Evolutionary conservation across 2,888 invertebrate genomes (phyloP), one percentile per base, ranked within the genome.

Genomic region (Trichogramma dendrolimi): DNA sequence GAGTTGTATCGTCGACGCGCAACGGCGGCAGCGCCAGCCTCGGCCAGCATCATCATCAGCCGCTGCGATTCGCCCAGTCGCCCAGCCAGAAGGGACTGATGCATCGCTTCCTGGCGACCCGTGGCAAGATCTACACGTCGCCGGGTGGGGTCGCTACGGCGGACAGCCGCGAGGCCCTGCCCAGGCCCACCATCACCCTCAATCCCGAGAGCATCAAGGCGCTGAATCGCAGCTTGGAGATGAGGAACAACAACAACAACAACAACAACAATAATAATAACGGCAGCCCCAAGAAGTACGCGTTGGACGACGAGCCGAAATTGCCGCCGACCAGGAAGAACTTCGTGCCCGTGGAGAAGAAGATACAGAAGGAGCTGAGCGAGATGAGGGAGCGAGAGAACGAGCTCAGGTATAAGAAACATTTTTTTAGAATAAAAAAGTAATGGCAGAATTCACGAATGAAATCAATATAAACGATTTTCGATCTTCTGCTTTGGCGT

Each of bases 331-430:
- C 87, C 43, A 83, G 91, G 60, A 90, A 90, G 68, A 91, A 91
- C 11, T 91, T 85, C 76, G 86, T 92, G 4, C 90, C 93, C 0
- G 92, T 94, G 4, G 93, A 94, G 76, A 89, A 92, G 72, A 92
- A 92, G 79, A 94, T 95, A 71, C 90, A 92, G 73, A 87, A 87
- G 67, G 95, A 95, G 78, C 80, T 95, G 56, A 84, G 87, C 73
- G 94, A 94, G 71, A 89, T 94, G 85, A 89, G 91, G 73, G 86
- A 86, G 67, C 83, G 92, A 60, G 92, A 92, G 73, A 87, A 88
- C 67, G 92, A 92, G 73, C 80, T 92, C 50, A 90, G 90, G 83
- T 85, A 71, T 68, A n/a, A n/a, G 73, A n/a, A 1, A 14, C 47
- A 7, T 55, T 55, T 27, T 51, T 11, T 51, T 51, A 5, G 5